Percentiles rank a stretch among this genome's conserved stretches.
Conservation (phyloP, 2,113 vertebrate genomes). For the Vireo altiloquus region DNA sequence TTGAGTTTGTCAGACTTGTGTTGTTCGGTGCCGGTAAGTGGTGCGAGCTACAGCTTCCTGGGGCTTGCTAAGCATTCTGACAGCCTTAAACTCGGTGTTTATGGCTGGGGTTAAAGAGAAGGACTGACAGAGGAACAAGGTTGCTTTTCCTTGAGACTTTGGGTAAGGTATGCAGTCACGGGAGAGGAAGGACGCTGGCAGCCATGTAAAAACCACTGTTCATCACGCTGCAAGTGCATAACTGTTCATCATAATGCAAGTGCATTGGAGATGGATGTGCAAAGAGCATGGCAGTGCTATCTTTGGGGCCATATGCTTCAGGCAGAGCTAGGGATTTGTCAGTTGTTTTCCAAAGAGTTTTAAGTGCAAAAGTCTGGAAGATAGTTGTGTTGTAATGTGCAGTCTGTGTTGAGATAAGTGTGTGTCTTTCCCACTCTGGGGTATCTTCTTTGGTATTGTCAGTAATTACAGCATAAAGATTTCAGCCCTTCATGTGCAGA, state of each 20-base stretch:
- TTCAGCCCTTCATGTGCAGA: background rate
- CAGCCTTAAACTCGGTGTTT: background rate
- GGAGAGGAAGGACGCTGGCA: background rate
- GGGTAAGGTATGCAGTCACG: background rate
- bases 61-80: background rate
- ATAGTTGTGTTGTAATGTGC: background rate
- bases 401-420: background rate
- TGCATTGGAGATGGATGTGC: background rate
- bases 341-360: background rate
- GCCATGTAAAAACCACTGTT: background rate
- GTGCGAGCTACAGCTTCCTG: background rate
- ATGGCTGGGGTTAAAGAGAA: background rate
- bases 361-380: background rate
- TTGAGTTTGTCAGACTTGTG: background rate
- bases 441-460: background rate
- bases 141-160: background rate
- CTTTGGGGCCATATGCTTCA: background rate
- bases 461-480: background rate
- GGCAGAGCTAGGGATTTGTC: background rate
- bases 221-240: accelerated
- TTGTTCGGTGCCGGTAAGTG: background rate
- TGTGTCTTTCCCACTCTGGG: background rate
- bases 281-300: accelerated
- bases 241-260: accelerated
- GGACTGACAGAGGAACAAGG: background rate